Conservation (phyloP, 2,113 vertebrate genomes). For the Dryoscopus gambensis region DNA sequence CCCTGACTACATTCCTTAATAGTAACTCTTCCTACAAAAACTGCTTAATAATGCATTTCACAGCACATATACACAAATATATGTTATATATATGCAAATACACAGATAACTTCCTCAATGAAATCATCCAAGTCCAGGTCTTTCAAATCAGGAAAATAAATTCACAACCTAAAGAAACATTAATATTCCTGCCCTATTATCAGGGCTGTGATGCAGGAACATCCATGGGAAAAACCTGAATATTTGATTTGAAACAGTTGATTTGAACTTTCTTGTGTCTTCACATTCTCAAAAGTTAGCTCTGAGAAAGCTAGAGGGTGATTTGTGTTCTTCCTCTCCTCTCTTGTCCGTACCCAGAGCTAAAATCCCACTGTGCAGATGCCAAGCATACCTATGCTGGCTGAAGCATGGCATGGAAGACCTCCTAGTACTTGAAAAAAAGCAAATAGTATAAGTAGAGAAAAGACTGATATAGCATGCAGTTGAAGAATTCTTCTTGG, state of each 20-base stretch:
- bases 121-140: background rate
- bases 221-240: background rate
- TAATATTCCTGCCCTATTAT: background rate
- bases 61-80: accelerated
- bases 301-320: background rate
- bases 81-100: too few species aligned
- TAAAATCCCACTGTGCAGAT: background rate
- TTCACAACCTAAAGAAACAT: background rate
- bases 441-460: background rate
- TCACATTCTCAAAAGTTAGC: background rate
- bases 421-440: background rate
- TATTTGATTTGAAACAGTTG: background rate
- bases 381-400: background rate
- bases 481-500: background rate
- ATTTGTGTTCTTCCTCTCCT: background rate
- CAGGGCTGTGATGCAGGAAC: background rate
- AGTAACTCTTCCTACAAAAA: background rate
- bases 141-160: background rate
- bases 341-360: background rate
- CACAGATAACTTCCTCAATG: background rate
- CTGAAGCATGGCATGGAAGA: background rate
- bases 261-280: background rate
- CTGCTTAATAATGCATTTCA: background rate
- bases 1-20: background rate
- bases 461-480: background rate